Percentiles rank a stretch among this genome's conserved stretches.
phyloP scores from a whole-genome alignment of 2,888 invertebrate species.

The Parasteatoda lunata region DNA sequence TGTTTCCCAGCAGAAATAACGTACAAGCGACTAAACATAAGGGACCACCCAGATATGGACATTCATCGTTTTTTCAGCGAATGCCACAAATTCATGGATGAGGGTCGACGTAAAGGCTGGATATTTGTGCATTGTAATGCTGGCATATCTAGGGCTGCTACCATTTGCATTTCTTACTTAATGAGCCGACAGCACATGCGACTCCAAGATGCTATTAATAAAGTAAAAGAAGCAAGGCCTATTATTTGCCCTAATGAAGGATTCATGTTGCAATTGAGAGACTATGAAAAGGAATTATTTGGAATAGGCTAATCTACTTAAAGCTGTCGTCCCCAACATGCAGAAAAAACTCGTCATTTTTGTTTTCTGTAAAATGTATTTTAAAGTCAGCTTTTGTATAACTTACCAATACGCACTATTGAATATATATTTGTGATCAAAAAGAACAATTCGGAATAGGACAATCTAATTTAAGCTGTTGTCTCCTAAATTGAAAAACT shows the following conservation, averaged over 20 bases:
- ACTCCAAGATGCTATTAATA: constrained; percentile 72
- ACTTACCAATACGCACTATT: too few relatives aligned
- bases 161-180: constrained; percentile 74
- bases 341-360: too few relatives aligned
- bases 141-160: constrained; percentile 74
- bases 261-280: constrained; percentile 73
- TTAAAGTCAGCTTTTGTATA: too few relatives aligned
- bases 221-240: constrained; percentile 73
- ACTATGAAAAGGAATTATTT: constrained; percentile 70
- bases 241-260: constrained; percentile 74
- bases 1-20: constrained; percentile 72
- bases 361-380: too few relatives aligned
- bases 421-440: too few relatives aligned
- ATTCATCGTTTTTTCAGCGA: constrained; percentile 56
- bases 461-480: too few relatives aligned
- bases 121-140: constrained; percentile 75
- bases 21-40: constrained; percentile 72
- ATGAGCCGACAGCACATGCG: constrained; percentile 73
- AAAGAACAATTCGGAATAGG: too few relatives aligned
- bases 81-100: constrained; percentile 74
- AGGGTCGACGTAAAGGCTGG: constrained; percentile 71
- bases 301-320: not conserved
- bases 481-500: too few relatives aligned
- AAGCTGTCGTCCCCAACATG: not conserved
- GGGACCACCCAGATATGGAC: constrained; percentile 72